Evolutionary conservation across 2,888 invertebrate genomes (phyloP).

Genomic region (Melanotus villosus): DNA sequence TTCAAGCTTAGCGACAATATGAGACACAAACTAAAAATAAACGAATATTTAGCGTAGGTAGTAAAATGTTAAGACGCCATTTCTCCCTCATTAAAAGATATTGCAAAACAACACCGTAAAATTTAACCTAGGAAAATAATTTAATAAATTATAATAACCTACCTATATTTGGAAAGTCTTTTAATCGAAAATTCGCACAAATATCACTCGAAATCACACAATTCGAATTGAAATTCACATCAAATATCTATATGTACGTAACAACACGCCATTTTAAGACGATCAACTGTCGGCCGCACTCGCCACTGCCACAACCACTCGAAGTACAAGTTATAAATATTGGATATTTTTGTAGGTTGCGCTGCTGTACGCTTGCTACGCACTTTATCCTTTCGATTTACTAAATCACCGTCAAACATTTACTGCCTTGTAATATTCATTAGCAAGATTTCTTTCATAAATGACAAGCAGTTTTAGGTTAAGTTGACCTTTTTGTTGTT

Average conservation of each 20-base stretch:
- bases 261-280: conserved; percentile 63
- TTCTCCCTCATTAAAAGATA: conserved; percentile 29
- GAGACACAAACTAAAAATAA: conserved; percentile 38
- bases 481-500: too few relatives aligned
- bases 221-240: conserved; percentile 63
- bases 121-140: not conserved
- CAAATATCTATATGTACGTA: conserved; percentile 63
- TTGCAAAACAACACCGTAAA: conserved; percentile 7
- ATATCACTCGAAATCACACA: conserved; percentile 68
- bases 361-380: too few relatives aligned
- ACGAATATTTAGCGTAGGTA: conserved; percentile 36
- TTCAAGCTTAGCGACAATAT: conserved; percentile 26
- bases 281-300: conserved; percentile 43
- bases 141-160: conserved; percentile 50
- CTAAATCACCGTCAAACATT: too few relatives aligned
- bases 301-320: conserved; percentile 8
- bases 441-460: too few relatives aligned
- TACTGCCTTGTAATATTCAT: too few relatives aligned
- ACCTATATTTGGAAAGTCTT: conserved; percentile 67
- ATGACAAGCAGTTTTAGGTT: too few relatives aligned
- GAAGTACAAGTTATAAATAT: not conserved
- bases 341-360: not conserved
- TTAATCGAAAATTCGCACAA: conserved; percentile 67
- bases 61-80: conserved; percentile 42
- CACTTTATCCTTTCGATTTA: too few relatives aligned